Evolutionary conservation across 1,140 invertebrate species (phyloP).

Genomic region (Bombus sylvicola): DNA sequence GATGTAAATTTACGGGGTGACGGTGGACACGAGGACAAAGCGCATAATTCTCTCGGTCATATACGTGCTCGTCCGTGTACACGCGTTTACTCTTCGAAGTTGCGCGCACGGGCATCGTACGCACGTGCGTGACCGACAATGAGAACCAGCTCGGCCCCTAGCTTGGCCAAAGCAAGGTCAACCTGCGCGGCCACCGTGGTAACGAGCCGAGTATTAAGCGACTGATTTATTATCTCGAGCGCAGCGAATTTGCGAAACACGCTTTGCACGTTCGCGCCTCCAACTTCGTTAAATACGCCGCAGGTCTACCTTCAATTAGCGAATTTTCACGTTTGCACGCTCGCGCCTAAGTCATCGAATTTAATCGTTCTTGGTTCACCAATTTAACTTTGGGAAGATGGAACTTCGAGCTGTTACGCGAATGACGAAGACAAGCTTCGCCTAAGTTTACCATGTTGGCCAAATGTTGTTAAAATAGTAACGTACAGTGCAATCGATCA

Average conservation of each 20-base stretch:
- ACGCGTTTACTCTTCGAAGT: slow-evolving; percentile 60
- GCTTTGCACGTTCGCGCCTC: slow-evolving; percentile 43
- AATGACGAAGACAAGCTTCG: no score
- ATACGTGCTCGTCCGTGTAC: slow-evolving; percentile 59
- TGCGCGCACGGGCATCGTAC: not conserved
- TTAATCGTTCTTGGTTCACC: no score
- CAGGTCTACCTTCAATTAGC: no score
- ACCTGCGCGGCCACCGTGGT: not conserved
- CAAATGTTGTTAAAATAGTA: no score
- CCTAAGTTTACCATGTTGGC: no score
- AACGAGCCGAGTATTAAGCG: slow-evolving; percentile 48
- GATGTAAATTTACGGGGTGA: slow-evolving; percentile 65
- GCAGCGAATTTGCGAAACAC: slow-evolving; percentile 36
- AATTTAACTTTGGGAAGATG: no score
- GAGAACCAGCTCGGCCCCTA: not conserved
- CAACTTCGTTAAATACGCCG: not conserved
- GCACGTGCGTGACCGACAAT: slow-evolving; percentile 38
- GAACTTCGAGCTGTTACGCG: no score
- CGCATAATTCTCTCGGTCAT: slow-evolving; percentile 62
- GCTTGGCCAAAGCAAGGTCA: not conserved
- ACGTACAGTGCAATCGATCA: no score
- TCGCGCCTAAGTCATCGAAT: no score
- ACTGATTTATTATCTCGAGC: slow-evolving; percentile 53
- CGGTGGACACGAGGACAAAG: slow-evolving; percentile 56
- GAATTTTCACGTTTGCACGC: not conserved